These are phyloP conservation scores for Myotis yumanensis DNA, from an alignment of 2,113 vertebrate genomes.

Conservation along the genomic window DNA sequence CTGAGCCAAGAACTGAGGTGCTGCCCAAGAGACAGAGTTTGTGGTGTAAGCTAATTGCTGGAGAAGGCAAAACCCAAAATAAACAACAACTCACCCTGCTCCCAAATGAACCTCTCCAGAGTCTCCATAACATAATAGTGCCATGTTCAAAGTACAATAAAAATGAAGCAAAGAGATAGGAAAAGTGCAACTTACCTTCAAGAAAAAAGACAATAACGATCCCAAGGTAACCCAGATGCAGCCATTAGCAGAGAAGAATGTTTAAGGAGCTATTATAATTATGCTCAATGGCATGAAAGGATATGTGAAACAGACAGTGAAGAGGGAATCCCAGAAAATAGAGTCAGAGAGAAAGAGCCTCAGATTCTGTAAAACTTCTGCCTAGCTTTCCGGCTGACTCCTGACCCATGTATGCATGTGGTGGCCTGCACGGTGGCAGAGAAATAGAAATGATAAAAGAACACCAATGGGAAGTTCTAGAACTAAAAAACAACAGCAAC, in stretches of 20 bases:
- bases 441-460: background rate
- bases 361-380: background rate
- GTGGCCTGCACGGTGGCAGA: background rate
- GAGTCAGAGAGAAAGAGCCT: background rate
- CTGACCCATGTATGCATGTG: background rate
- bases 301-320: background rate
- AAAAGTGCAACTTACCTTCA: background rate
- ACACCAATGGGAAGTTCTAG: background rate
- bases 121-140: background rate
- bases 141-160: background rate
- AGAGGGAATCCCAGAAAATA: background rate
- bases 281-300: background rate
- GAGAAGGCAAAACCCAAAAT: slow-evolving; percentile 27
- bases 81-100: background rate
- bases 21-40: background rate
- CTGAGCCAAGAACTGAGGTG: background rate
- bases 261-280: background rate
- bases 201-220: background rate
- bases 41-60: background rate
- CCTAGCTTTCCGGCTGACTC: background rate
- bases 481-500: background rate
- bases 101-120: background rate
- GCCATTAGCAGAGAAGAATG: background rate
- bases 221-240: background rate
- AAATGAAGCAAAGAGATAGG: background rate